A percentile compares a stretch with the other conserved stretches of the same genome.
phyloP scores from a whole-genome alignment of 2,113 vertebrate species.

The Melanocharis versteri region DNA sequence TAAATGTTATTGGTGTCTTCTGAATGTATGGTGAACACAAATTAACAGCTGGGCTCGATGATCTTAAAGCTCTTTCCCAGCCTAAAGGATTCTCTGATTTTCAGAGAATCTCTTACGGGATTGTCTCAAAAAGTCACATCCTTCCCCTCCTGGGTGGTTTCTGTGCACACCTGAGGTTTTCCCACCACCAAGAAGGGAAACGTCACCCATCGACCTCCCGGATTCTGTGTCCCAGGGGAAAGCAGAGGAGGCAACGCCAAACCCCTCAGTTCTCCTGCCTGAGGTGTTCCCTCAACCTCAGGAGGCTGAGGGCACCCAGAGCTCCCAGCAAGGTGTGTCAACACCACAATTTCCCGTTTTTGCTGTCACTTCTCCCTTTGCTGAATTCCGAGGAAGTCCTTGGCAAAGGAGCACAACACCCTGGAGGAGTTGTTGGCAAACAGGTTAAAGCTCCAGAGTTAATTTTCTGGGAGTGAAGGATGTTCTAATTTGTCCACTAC shows the following conservation, averaged over 20 bases:
- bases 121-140: not conserved
- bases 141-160: not conserved
- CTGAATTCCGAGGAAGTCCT: not conserved
- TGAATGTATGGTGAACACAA: not conserved
- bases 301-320: not conserved
- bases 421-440: not conserved
- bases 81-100: not conserved
- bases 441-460: not conserved
- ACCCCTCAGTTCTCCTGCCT: not conserved
- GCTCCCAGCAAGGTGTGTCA: not conserved
- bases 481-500: not conserved
- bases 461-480: not conserved
- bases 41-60: not conserved
- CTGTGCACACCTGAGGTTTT: not conserved
- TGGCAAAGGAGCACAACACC: not conserved
- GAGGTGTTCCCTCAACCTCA: rapidly evolving
- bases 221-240: not conserved
- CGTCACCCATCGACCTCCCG: rapidly evolving
- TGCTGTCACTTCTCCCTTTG: not conserved
- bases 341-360: not conserved
- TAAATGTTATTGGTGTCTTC: not conserved
- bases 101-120: not conserved
- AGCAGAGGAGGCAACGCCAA: not conserved
- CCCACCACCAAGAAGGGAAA: not conserved
- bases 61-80: not conserved